Conservation (phyloP, 1,140 invertebrate species). For the Diplogasteroides magnus region DNA sequence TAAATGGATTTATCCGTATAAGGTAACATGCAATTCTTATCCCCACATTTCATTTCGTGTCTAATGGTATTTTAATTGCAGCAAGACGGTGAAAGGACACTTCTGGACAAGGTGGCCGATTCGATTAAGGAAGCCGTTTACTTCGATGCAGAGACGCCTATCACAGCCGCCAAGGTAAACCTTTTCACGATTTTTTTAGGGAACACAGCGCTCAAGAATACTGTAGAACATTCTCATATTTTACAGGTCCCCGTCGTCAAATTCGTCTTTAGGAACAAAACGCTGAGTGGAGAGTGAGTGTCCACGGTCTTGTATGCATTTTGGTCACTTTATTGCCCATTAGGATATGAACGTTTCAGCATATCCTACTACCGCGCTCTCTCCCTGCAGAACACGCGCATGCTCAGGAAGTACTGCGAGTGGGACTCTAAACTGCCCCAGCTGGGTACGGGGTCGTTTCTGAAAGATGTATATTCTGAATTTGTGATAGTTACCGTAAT, state of each 20-base stretch:
- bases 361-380: slow-evolving; percentile 26
- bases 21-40: no score
- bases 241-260: background rate
- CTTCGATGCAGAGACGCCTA: background rate
- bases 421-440: slow-evolving; percentile 12
- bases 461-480: no score
- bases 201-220: no score
- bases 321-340: no score
- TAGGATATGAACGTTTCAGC: no score
- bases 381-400: slow-evolving; percentile 19
- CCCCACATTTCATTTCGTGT: background rate
- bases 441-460: slow-evolving; percentile 12
- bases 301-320: background rate
- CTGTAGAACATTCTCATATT: no score
- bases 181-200: background rate
- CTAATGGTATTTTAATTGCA: background rate
- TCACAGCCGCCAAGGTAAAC: background rate
- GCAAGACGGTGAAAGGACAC: background rate
- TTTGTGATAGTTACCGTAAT: no score
- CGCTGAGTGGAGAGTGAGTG: background rate
- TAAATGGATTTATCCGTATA: no score
- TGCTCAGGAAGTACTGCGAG: slow-evolving; percentile 15
- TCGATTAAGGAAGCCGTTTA: background rate
- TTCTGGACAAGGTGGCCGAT: background rate
- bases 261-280: background rate